These are phyloP conservation scores for Poecilus cupreus DNA, from an alignment of 2,888 invertebrate genomes.

Conservation along the genomic window DNA sequence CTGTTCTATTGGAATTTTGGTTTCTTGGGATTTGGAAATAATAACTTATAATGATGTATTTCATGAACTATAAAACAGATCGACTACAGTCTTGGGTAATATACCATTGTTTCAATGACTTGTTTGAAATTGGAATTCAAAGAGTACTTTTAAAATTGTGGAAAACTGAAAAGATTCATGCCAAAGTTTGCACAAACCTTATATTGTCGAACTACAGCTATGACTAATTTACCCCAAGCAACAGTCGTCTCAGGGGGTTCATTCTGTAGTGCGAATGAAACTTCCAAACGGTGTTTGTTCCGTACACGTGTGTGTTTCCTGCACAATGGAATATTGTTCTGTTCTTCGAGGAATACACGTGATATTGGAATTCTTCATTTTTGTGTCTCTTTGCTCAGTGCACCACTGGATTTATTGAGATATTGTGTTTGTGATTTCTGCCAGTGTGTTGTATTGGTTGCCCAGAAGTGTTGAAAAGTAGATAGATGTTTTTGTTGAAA, in stretches of 20 bases:
- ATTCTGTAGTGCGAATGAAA: slow-evolving; percentile 18
- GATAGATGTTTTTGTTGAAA: background rate
- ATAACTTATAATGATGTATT: no score
- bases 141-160: no score
- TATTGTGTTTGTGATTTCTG: slow-evolving; percentile 25
- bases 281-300: slow-evolving; percentile 11
- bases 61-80: no score
- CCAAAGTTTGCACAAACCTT: no score
- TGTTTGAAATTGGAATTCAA: no score
- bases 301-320: background rate
- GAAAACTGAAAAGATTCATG: no score
- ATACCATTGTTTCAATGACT: no score
- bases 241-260: background rate
- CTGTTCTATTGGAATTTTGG: no score
- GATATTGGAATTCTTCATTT: slow-evolving; percentile 34
- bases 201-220: slow-evolving; percentile 3
- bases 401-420: slow-evolving; percentile 4
- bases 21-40: no score
- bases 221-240: background rate
- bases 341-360: background rate
- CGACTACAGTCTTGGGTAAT: no score
- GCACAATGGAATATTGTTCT: slow-evolving; percentile 14
- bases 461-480: background rate
- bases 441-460: background rate
- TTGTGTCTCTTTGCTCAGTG: background rate